Conservation (phyloP, 2,888 invertebrate genomes). For the Cheilosia pagana region DNA sequence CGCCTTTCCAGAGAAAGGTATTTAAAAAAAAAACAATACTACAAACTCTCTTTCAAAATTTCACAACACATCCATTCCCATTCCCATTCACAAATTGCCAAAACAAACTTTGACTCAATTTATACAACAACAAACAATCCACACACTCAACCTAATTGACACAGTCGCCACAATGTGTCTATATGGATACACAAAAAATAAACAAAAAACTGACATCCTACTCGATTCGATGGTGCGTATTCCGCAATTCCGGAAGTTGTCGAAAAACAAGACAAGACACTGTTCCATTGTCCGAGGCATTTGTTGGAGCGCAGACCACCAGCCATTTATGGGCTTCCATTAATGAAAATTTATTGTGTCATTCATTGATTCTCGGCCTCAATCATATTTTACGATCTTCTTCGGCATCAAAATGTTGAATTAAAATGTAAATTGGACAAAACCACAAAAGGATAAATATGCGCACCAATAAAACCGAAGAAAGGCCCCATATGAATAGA, state of each 20-base stretch:
- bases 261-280: slow-evolving; percentile 31
- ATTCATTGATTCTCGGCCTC: slow-evolving; percentile 64
- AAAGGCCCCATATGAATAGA: slow-evolving; percentile 60
- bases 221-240: slow-evolving; percentile 29
- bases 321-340: slow-evolving; percentile 61
- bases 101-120: slow-evolving; percentile 3
- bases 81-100: slow-evolving; percentile 11
- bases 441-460: slow-evolving; percentile 66
- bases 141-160: slow-evolving; percentile 14
- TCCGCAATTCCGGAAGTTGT: slow-evolving; percentile 70
- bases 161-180: neutral
- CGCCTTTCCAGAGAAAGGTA: no score
- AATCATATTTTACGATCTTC: slow-evolving; percentile 56
- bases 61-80: neutral
- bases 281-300: slow-evolving; percentile 55
- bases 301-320: slow-evolving; percentile 59
- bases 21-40: no score
- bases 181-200: neutral
- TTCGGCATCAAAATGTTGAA: slow-evolving; percentile 57
- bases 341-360: slow-evolving; percentile 70
- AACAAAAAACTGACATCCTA: slow-evolving; percentile 10
- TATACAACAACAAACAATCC: neutral
- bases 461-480: slow-evolving; percentile 53
- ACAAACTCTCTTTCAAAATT: no score
- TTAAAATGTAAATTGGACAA: slow-evolving; percentile 64